Evolutionary conservation across 2,113 vertebrate species (phyloP).

Genomic region (Plotosus lineatus): DNA sequence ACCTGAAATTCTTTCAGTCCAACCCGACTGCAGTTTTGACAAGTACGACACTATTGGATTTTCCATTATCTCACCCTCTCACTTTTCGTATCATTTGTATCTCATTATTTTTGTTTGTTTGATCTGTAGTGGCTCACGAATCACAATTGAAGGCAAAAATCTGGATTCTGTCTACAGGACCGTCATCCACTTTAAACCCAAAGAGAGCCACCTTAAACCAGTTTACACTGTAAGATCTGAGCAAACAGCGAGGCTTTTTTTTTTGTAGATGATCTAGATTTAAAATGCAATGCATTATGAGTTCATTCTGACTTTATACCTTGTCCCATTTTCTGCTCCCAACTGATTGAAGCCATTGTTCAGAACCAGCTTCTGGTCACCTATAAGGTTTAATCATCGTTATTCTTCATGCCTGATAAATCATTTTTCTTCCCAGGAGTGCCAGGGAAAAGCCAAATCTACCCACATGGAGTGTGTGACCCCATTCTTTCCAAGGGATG

Average conservation of each 20-base stretch:
- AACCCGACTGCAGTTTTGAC: conserved; percentile 83
- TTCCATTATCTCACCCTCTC: neutral
- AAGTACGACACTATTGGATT: conserved; percentile 56
- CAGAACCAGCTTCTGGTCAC: neutral
- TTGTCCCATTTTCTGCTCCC: no score
- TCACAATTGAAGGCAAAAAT: conserved; percentile 82
- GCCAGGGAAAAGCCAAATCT: conserved; percentile 61
- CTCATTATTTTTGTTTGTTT: neutral
- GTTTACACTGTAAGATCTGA: conserved; percentile 65
- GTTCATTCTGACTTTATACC: neutral
- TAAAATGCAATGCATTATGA: no score
- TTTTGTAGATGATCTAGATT: neutral
- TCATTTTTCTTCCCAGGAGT: conserved; percentile 67
- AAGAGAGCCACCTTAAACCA: conserved; percentile 73
- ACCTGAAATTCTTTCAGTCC: conserved; percentile 73
- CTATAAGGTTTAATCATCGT: neutral
- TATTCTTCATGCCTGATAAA: neutral
- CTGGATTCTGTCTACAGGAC: conserved; percentile 83
- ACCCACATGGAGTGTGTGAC: conserved; percentile 76
- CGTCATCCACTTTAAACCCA: conserved; percentile 76
- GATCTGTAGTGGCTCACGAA: conserved; percentile 76
- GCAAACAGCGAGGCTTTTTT: neutral
- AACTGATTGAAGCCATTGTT: neutral
- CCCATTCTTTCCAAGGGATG: conserved; percentile 74
- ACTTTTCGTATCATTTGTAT: neutral